phyloP scores from a whole-genome alignment of 2,113 vertebrate species.

The Salvelinus alpinus region DNA sequence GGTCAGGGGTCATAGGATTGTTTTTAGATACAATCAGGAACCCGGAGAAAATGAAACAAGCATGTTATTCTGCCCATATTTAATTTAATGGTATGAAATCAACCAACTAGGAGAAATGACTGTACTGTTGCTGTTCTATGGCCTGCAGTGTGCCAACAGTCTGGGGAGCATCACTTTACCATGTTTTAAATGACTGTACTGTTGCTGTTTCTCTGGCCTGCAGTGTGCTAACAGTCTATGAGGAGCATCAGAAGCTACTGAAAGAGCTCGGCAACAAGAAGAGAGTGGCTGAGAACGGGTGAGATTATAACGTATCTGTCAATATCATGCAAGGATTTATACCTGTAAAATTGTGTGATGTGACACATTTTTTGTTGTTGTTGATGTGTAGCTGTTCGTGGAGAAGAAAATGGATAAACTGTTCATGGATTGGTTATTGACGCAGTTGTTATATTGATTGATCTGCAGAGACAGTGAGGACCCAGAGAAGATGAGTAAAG shows the following conservation, averaged over 20 bases:
- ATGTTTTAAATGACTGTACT: conserved; percentile 12
- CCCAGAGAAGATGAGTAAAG: conserved; percentile 70
- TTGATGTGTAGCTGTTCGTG: too few species aligned
- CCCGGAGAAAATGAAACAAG: too few species aligned
- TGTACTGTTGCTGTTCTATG: neutral
- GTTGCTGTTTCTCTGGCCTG: neutral
- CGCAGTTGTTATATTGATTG: neutral
- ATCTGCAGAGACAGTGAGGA: conserved; percentile 66
- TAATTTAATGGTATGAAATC: too few species aligned
- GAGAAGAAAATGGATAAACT: neutral
- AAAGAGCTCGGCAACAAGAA: conserved; percentile 74
- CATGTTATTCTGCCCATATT: too few species aligned
- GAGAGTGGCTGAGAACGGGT: conserved; percentile 69
- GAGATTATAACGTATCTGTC: conserved; percentile 8
- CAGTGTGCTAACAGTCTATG: conserved; percentile 79
- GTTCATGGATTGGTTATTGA: neutral
- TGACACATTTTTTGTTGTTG: neutral
- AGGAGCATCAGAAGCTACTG: conserved; percentile 83
- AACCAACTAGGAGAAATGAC: too few species aligned
- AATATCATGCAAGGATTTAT: neutral
- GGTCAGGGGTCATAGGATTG: conserved; percentile 53
- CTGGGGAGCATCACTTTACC: conserved; percentile 75
- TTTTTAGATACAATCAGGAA: too few species aligned
- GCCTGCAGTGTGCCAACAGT: conserved; percentile 73
- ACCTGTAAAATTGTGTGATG: neutral